Conservation (phyloP, 2,888 invertebrate genomes). For the Geophilus truncorum region DNA sequence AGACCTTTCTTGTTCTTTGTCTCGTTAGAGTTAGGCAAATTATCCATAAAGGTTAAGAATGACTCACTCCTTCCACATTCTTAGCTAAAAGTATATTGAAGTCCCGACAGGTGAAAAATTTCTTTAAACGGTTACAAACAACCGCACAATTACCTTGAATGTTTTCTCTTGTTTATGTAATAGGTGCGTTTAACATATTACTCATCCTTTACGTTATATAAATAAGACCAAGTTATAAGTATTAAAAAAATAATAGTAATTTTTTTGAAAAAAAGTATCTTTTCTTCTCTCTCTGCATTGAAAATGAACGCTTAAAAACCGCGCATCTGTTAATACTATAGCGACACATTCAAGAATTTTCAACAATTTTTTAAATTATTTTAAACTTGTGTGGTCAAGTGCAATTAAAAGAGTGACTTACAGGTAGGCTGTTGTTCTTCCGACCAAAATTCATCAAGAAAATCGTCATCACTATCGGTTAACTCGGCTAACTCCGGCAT, state of each 20-base stretch:
- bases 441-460: not conserved
- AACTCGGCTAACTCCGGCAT: not conserved
- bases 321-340: no score
- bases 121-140: not conserved
- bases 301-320: no score
- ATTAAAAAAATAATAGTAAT: no score
- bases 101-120: not conserved
- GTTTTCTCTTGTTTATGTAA: not conserved
- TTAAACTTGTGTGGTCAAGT: no score
- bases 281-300: no score
- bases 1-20: not conserved
- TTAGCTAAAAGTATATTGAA: no score
- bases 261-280: no score
- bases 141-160: not conserved
- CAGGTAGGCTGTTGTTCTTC: not conserved
- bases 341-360: no score
- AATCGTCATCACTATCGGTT: not conserved
- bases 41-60: not conserved
- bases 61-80: not conserved
- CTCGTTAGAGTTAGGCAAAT: not conserved
- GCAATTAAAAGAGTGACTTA: not conserved
- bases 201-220: not conserved
- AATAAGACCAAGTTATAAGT: no score
- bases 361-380: no score
- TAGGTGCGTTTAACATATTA: not conserved